Base-by-base conservation (phyloP, 2,797 vertebrate species). In the Enoplosus armatus region DNA sequence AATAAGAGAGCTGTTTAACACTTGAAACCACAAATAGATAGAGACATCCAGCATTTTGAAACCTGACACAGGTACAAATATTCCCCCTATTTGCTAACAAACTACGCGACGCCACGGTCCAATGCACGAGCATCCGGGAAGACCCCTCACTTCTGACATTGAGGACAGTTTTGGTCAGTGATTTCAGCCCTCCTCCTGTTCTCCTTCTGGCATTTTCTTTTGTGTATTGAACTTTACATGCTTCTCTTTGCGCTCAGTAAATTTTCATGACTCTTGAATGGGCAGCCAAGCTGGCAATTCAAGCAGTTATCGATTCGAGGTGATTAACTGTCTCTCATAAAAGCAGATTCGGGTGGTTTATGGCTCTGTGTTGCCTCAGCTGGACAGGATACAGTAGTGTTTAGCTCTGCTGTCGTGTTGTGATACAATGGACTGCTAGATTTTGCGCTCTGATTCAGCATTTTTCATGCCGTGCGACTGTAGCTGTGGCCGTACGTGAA, bases 221-320 rank as follows among this genome's bases (percentile, higher is more conserved):
- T 77, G 43, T 60, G 27, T 85, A 54, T 47, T 47, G 64, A 87
- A 53, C 45, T 84, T 77, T 41, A 48, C 61, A 47, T 63, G 54
- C 66, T 74, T 82, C 77, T 83, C 67, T 85, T 75, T 77, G 51
- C 6, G 35, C 72, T 47, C 79, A 45, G 55, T 87, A 80, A 72
- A 84, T 87, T 83, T 85, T 83, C 77, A 90, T 41, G 80, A 83
- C 59, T 72, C 64, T 68, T 79, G 71, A 84, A 73, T 33, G 66
- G 79, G 82, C 65, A 60, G 77, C 47, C 65, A 51, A 74, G 73
- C 73, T 47, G 69, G 82, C 72, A 69, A 54, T 70, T 71, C 72
- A 71, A 73, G 63, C 61, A 59, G 64, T 39, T 78, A 90, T 88
- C 53, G 81, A 89, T 87, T 82, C 26, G 26, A n/a, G 77, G 60